phyloP scores from a whole-genome alignment of 2,797 vertebrate species.

The Valencia hispanica region DNA sequence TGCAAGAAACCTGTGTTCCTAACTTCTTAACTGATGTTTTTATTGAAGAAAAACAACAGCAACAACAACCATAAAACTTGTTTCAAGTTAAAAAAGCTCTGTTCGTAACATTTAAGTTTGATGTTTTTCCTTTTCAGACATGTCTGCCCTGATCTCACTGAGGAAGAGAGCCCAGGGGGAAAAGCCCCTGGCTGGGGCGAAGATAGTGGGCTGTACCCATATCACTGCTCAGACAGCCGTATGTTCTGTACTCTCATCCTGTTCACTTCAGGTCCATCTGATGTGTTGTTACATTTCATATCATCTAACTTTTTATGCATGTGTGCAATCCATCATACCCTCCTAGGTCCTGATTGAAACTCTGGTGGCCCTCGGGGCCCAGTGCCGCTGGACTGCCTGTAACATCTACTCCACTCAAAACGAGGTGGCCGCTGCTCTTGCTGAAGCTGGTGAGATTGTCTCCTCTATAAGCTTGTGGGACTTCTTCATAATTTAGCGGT shows the following conservation, averaged over 20 bases:
- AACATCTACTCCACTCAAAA: constrained; percentile 99
- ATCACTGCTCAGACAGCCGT: constrained; percentile 99
- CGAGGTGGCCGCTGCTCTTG: constrained; percentile 94
- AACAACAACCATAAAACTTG: not conserved
- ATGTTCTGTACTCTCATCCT: constrained; percentile 59
- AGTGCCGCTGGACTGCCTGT: constrained; percentile 98
- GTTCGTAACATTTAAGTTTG: constrained; percentile 15
- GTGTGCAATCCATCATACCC: not conserved
- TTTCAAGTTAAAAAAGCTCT: not conserved
- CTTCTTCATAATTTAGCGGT: not conserved
- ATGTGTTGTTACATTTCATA: not conserved
- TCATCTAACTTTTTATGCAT: constrained; percentile 6
- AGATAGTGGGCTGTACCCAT: constrained; percentile 97
- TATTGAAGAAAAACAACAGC: too few species aligned
- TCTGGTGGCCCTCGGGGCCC: constrained; percentile 93
- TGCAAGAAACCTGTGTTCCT: not conserved
- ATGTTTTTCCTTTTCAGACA: constrained; percentile 83
- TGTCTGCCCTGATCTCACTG: constrained; percentile 97
- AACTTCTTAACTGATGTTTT: not conserved
- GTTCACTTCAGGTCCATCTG: not conserved
- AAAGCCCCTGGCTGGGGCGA: constrained; percentile 96
- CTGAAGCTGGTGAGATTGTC: constrained; percentile 87
- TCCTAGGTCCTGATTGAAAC: constrained; percentile 95
- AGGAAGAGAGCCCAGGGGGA: constrained; percentile 98
- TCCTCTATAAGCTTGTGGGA: not conserved